Conservation (phyloP, 2,888 invertebrate species). For the Bombylius major region DNA sequence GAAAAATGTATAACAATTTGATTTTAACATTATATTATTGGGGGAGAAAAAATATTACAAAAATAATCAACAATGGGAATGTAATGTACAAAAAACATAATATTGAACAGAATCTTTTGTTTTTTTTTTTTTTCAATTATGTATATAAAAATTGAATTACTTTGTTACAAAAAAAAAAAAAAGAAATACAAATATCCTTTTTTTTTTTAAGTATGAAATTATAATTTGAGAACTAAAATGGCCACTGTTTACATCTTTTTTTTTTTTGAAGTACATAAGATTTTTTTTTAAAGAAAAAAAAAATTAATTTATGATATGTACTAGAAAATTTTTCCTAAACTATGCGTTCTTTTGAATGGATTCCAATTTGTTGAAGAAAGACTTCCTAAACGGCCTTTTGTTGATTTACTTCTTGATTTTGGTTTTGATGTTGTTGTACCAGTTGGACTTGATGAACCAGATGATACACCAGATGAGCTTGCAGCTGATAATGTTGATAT, state of each 20-base stretch:
- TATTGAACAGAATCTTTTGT: too few relatives aligned
- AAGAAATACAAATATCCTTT: too few relatives aligned
- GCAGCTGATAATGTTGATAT: constrained; percentile 35
- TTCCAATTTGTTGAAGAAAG: constrained; percentile 35
- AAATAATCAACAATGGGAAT: too few relatives aligned
- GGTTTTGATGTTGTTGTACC: constrained; percentile 31
- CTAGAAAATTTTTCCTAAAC: constrained; percentile 35
- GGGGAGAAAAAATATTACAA: too few relatives aligned
- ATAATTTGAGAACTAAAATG: constrained; percentile 3
- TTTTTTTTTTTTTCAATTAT: too few relatives aligned
- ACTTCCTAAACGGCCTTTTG: constrained; percentile 32
- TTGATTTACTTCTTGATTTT: constrained; percentile 29
- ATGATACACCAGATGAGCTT: constrained; percentile 35
- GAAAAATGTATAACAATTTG: too few relatives aligned
- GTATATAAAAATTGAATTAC: too few relatives aligned
- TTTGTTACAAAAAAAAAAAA: too few relatives aligned
- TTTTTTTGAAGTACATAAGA: not conserved
- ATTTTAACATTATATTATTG: too few relatives aligned
- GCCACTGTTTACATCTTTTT: constrained; percentile 6
- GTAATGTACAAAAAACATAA: too few relatives aligned
- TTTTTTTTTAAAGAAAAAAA: not conserved
- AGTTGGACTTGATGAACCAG: constrained; percentile 34
- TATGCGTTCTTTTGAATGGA: constrained; percentile 35
- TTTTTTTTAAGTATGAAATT: too few relatives aligned
- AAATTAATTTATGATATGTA: not conserved